A percentile compares a stretch with the other conserved stretches of the same genome.
phyloP scores from a whole-genome alignment of 1,140 invertebrate species.

The Lepidurus apus region DNA sequence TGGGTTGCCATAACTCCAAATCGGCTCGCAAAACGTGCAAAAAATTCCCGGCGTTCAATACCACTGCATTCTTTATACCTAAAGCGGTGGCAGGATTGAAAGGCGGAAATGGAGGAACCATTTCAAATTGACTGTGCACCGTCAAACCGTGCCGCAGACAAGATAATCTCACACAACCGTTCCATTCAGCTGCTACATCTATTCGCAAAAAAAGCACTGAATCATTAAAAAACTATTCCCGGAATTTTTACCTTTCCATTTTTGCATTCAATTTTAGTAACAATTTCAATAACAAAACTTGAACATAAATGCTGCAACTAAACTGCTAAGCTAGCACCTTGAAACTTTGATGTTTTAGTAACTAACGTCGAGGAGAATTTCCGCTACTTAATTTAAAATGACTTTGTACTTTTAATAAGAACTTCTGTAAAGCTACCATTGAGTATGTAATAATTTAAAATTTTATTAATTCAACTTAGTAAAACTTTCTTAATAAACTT shows the following conservation, averaged over 20 bases:
- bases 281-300: no score
- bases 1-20: slow-evolving; percentile 43
- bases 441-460: no score
- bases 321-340: no score
- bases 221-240: slow-evolving; percentile 23
- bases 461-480: no score
- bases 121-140: slow-evolving; percentile 62
- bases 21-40: slow-evolving; percentile 57
- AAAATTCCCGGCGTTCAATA: slow-evolving; percentile 67
- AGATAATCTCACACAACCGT: slow-evolving; percentile 52
- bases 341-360: no score
- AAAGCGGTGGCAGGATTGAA: slow-evolving; percentile 57
- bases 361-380: no score
- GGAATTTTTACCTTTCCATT: background rate
- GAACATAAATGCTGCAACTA: no score
- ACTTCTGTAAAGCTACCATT: no score
- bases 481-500: no score
- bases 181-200: slow-evolving; percentile 57
- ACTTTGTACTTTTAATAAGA: no score
- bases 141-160: slow-evolving; percentile 63
- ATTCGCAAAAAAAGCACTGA: slow-evolving; percentile 29
- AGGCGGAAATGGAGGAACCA: slow-evolving; percentile 60
- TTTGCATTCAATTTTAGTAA: no score
- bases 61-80: slow-evolving; percentile 57
- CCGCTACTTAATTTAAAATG: no score